Percentiles rank a stretch among this genome's conserved stretches.
Conservation (phyloP, 1,140 invertebrate species). For the Drosophila ananassae region DNA sequence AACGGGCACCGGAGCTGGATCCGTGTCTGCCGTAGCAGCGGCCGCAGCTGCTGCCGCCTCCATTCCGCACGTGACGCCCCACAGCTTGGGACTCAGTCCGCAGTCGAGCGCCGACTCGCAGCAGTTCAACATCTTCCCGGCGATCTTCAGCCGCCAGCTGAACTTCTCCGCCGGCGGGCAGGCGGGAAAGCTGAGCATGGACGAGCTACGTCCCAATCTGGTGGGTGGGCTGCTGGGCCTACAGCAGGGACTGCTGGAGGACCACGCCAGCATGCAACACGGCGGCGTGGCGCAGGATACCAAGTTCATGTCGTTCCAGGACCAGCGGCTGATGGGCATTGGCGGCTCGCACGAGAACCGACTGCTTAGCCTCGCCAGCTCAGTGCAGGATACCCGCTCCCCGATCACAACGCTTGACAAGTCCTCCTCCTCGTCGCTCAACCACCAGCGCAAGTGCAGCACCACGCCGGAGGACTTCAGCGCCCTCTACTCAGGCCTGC, state of each 20-base stretch:
- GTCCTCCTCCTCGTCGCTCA: constrained; percentile 84
- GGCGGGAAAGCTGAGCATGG: constrained; percentile 86
- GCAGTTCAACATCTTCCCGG: constrained; percentile 95
- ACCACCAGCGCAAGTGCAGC: constrained; percentile 89
- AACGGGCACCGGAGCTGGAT: constrained; percentile 84
- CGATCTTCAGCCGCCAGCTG: constrained; percentile 93
- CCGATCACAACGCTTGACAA: constrained; percentile 83
- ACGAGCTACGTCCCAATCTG: constrained; percentile 92
- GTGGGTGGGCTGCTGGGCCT: constrained; percentile 91
- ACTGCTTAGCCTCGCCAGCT: constrained; percentile 78
- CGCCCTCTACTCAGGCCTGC: constrained; percentile 88
- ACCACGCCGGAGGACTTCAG: constrained; percentile 93
- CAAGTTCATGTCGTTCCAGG: constrained; percentile 85
- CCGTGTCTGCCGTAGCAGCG: constrained; percentile 57
- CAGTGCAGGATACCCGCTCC: constrained; percentile 83
- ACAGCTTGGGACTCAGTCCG: constrained; percentile 86
- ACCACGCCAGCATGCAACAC: constrained; percentile 86
- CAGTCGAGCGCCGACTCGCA: constrained; percentile 87
- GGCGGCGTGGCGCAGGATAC: constrained; percentile 77
- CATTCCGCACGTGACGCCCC: constrained; percentile 68
- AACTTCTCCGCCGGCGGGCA: constrained; percentile 91
- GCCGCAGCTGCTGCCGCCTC: constrained; percentile 72
- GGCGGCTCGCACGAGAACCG: constrained; percentile 84
- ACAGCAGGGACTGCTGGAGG: constrained; percentile 89
- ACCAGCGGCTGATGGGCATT: constrained; percentile 85